Evolutionary conservation across 2,797 vertebrate species (phyloP).

Genomic region (Cossypha dichroa): DNA sequence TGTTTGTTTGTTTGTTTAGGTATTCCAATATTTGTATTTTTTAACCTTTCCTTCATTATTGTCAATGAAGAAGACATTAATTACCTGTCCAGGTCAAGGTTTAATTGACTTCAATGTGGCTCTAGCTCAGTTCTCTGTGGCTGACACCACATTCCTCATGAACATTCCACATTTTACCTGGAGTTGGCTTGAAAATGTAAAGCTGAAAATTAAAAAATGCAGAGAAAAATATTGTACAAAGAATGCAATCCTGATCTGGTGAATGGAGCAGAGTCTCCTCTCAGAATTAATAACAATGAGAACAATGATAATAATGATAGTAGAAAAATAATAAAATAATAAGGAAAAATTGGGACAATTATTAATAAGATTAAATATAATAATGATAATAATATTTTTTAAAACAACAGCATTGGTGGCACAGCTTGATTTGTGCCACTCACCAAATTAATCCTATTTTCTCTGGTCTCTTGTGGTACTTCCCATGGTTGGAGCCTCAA

Average conservation of each 20-base stretch:
- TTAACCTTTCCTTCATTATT: neutral
- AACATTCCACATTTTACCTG: neutral
- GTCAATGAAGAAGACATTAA: neutral
- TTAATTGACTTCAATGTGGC: neutral
- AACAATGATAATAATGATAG: fast-evolving
- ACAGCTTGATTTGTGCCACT: neutral
- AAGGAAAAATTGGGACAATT: fast-evolving
- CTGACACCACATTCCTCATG: neutral
- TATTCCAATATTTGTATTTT: neutral
- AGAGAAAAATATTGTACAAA: fast-evolving
- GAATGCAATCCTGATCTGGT: neutral
- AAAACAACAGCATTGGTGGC: neutral
- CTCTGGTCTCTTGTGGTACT: neutral
- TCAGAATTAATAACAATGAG: neutral
- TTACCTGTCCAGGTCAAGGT: neutral
- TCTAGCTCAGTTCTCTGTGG: neutral
- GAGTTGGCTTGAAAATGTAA: neutral
- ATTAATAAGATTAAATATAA: neutral
- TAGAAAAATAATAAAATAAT: neutral
- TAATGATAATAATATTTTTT: neutral
- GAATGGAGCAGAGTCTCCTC: neutral
- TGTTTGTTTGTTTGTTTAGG: neutral
- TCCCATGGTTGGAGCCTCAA: neutral
- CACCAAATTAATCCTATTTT: neutral
- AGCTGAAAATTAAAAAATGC: neutral